Conservation (phyloP, 2,888 invertebrate species). For the Lasioglossum pauxillum region DNA sequence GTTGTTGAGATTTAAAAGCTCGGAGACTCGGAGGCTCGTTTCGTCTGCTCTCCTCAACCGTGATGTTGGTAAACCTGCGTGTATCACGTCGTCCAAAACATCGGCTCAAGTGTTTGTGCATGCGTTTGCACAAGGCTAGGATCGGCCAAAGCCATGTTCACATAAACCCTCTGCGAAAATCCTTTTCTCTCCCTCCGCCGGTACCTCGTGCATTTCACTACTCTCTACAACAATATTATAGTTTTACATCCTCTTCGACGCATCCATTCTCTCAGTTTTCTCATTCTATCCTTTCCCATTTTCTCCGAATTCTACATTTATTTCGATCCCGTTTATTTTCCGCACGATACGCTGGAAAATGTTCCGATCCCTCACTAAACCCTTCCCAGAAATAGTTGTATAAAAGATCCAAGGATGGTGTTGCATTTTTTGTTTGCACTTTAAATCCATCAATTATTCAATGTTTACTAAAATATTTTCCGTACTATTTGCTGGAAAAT, state of each 20-base stretch:
- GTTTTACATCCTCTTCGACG: slow-evolving; percentile 1
- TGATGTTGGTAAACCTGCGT: slow-evolving; percentile 40
- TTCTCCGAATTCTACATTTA: neutral
- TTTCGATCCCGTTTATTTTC: neutral
- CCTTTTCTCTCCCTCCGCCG: slow-evolving; percentile 9
- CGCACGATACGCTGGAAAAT: neutral
- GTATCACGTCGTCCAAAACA: slow-evolving; percentile 23
- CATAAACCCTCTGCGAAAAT: slow-evolving; percentile 23
- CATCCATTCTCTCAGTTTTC: neutral
- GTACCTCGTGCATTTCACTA: neutral
- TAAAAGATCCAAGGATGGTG: neutral
- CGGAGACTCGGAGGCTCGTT: slow-evolving; percentile 26
- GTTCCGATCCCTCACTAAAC: neutral
- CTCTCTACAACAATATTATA: neutral
- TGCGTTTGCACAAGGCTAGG: slow-evolving; percentile 53
- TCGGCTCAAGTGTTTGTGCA: slow-evolving; percentile 29
- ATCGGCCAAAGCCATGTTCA: slow-evolving; percentile 36
- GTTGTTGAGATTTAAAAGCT: slow-evolving; percentile 34
- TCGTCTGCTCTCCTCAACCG: slow-evolving; percentile 22
- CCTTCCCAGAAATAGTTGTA: neutral
- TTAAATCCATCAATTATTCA: neutral
- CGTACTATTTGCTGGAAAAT: too few relatives aligned
- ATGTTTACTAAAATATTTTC: too few relatives aligned
- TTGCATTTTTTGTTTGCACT: neutral
- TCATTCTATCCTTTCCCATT: neutral